Base-by-base conservation (phyloP, 2,888 invertebrate genomes). In the Dicyrtomina minuta region DNA sequence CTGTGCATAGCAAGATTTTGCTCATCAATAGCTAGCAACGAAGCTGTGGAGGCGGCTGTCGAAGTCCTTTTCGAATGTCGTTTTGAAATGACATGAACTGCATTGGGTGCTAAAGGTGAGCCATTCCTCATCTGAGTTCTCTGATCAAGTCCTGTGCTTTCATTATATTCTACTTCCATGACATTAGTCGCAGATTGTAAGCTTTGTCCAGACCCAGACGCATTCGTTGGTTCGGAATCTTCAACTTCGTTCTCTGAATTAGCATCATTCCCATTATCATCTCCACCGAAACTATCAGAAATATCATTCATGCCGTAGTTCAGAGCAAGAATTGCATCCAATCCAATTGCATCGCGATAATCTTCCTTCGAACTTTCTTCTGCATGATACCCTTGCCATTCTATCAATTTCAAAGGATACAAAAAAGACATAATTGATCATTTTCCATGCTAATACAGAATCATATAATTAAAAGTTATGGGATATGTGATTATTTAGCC, bases 371-470 rank as follows among this genome's bases (percentile, higher is more conserved):
- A 17, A 12, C 51, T 55, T 33, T 68, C 68, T 26, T 51, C 55
- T n/a, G 12, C 26, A 27, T 68, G 61, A 53, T 53, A 68, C 15
- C 55, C 60, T 17, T 51, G 20, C 68, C 68, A 68, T 20, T 46
- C 68, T 68, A 22, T 13, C 27, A 66, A 33, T 33, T 33, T 33
- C 13, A 59, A 15, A 58, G 2, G 13, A 53, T 13, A 27, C 13
- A 12, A 10, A 12, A 26, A 26, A 55, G 24, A 55, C 13, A n/a
- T n/a, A n/a, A n/a, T n/a, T n/a, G n/a, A n/a, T n/a, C n/a, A n/a
- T n/a, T n/a, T n/a, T n/a, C n/a, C n/a, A n/a, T n/a, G n/a, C n/a
- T n/a, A n/a, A n/a, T n/a, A n/a, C n/a, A n/a, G n/a, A n/a, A n/a
- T n/a, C n/a, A n/a, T n/a, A n/a, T n/a, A n/a, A n/a, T n/a, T n/a